These are phyloP conservation scores for Nautilus pompilius DNA, from an alignment of 1,140 invertebrate genomes.

Conservation along the genomic window DNA sequence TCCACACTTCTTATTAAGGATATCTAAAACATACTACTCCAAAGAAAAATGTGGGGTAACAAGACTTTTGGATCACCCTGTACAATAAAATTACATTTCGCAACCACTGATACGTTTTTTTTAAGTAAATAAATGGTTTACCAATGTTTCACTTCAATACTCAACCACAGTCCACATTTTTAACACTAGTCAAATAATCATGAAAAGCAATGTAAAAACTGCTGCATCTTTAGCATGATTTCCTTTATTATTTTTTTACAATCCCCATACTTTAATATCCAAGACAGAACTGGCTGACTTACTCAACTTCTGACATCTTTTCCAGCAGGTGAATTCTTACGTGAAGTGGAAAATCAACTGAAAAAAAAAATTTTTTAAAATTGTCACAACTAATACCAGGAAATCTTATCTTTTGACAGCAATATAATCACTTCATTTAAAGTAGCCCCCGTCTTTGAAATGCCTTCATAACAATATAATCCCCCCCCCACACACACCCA, in stretches of 20 bases:
- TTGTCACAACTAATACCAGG: not conserved
- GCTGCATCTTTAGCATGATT: too few relatives aligned
- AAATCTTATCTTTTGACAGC: slow-evolving; percentile 1
- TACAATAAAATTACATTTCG: too few relatives aligned
- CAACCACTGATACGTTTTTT: too few relatives aligned
- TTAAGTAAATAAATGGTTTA: not conserved
- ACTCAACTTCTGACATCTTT: slow-evolving; percentile 80
- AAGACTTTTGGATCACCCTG: too few relatives aligned
- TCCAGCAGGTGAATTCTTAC: slow-evolving; percentile 72
- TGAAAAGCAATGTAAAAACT: not conserved
- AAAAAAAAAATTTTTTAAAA: slow-evolving; percentile 48
- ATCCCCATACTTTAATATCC: not conserved
- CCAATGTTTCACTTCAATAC: not conserved
- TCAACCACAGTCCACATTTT: not conserved
- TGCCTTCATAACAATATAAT: not conserved
- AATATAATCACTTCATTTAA: too few relatives aligned
- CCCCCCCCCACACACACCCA: not conserved
- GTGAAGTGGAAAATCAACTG: slow-evolving; percentile 78
- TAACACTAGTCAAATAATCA: not conserved
- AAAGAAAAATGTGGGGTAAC: too few relatives aligned
- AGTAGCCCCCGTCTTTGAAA: not conserved
- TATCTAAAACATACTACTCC: too few relatives aligned
- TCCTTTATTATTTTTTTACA: not conserved
- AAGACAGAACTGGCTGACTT: too few relatives aligned
- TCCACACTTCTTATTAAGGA: too few relatives aligned